A percentile compares a stretch with the other conserved stretches of the same genome.
These are phyloP conservation scores for Eufriesea mexicana DNA, from an alignment of 1,140 invertebrate species.

Conservation along the genomic window DNA sequence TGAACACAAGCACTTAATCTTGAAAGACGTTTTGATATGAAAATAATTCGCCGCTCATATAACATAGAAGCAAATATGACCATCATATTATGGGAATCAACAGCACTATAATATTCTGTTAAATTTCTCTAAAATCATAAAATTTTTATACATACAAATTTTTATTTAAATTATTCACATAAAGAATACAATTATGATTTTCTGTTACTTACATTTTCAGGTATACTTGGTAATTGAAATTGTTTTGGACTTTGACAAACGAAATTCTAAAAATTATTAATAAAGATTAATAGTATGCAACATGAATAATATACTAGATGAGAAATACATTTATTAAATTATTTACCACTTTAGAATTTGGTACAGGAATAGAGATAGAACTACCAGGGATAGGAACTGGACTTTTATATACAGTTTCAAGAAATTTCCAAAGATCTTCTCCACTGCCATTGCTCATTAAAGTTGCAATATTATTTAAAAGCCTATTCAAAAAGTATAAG, in stretches of 20 bases:
- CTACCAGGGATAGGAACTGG: conserved; percentile 82
- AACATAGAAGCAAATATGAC: conserved; percentile 96
- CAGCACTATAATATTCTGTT: conserved; percentile 97
- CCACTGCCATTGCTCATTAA: conserved; percentile 82
- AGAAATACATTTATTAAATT: neutral
- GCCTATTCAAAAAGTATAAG: conserved; percentile 71
- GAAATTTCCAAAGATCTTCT: conserved; percentile 85
- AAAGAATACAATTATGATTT: conserved; percentile 73
- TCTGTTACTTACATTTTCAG: conserved; percentile 92
- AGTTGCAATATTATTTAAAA: conserved; percentile 85
- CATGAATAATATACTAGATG: neutral
- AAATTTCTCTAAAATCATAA: conserved; percentile 90
- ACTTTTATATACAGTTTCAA: conserved; percentile 86
- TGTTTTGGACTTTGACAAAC: conserved; percentile 90
- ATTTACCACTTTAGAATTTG: conserved; percentile 77
- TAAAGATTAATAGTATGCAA: conserved; percentile 26
- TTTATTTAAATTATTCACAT: conserved; percentile 15
- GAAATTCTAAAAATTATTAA: conserved; percentile 86
- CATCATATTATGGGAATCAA: conserved; percentile 96
- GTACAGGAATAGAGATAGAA: conserved; percentile 77
- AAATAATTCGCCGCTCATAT: conserved; percentile 94
- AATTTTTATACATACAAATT: conserved; percentile 54
- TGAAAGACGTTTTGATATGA: conserved; percentile 93
- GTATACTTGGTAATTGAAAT: conserved; percentile 94
- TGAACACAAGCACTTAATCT: conserved; percentile 96